Evolutionary conservation across 2,888 invertebrate species (phyloP).

Genomic region (Lycocerus yunnanus): DNA sequence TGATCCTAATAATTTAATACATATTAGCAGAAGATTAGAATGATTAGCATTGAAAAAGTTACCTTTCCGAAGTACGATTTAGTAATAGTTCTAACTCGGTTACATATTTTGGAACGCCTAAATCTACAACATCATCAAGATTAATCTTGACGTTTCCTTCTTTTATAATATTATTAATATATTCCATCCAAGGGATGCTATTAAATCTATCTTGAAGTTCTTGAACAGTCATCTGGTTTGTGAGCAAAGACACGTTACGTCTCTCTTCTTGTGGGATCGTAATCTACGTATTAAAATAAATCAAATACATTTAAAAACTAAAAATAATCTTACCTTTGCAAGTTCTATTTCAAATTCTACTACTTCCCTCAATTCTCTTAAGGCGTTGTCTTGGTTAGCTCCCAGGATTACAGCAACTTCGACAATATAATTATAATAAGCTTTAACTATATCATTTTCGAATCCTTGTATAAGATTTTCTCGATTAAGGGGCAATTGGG

Average conservation of each 20-base stretch:
- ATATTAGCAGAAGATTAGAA: background rate
- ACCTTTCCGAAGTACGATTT: constrained; percentile 60
- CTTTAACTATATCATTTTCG: constrained; percentile 81
- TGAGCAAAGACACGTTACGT: constrained; percentile 84
- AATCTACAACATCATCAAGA: constrained; percentile 76
- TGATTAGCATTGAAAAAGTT: background rate
- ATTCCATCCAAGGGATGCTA: constrained; percentile 79
- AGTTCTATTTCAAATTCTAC: constrained; percentile 86
- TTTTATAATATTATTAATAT: constrained; percentile 80
- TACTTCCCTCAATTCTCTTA: constrained; percentile 74
- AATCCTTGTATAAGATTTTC: constrained; percentile 85
- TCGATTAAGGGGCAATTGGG: constrained; percentile 79
- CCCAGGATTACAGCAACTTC: constrained; percentile 86
- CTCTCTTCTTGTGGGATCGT: constrained; percentile 87
- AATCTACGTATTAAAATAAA: constrained; percentile 61
- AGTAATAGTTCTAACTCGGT: constrained; percentile 68
- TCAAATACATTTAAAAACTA: background rate
- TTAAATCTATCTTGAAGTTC: constrained; percentile 77
- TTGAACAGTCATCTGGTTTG: constrained; percentile 84
- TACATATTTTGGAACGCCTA: constrained; percentile 84
- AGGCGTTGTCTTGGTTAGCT: constrained; percentile 71
- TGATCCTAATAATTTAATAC: constrained; percentile 41
- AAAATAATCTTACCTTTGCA: constrained; percentile 76
- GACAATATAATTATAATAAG: constrained; percentile 85
- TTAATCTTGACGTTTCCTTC: constrained; percentile 62